Evolutionary conservation across 2,888 invertebrate genomes (phyloP).

Genomic region (Drosophila suboccidentalis): DNA sequence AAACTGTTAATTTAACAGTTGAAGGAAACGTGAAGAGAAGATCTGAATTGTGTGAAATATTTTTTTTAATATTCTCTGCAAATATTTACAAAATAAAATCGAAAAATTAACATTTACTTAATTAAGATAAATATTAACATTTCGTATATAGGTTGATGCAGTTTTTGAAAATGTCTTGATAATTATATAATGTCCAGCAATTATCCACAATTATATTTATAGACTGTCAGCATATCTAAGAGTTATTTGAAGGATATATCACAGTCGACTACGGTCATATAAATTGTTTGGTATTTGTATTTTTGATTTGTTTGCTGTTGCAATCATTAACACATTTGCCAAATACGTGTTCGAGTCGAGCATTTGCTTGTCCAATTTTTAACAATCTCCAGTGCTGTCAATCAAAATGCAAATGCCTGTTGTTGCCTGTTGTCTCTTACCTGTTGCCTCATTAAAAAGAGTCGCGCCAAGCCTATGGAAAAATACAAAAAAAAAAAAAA

Average conservation of each 20-base stretch:
- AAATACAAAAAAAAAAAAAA: constrained; percentile 60
- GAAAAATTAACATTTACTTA: background rate
- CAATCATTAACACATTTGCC: constrained; percentile 68
- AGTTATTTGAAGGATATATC: background rate
- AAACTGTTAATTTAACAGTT: background rate
- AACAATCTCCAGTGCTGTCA: constrained; percentile 75
- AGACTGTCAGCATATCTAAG: background rate
- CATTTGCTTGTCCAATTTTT: constrained; percentile 59
- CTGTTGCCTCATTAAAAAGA: constrained; percentile 71
- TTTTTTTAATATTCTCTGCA: background rate
- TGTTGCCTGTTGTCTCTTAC: constrained; percentile 21
- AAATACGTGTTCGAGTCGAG: constrained; percentile 55
- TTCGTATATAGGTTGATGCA: no score
- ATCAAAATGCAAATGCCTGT: constrained; percentile 78
- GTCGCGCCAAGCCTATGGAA: constrained; percentile 39
- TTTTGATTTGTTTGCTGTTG: constrained; percentile 12
- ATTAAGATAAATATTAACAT: background rate
- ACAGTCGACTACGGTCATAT: background rate
- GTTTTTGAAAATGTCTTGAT: no score
- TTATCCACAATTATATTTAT: background rate
- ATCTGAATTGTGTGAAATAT: background rate
- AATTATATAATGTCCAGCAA: background rate
- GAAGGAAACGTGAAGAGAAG: background rate
- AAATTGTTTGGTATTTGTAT: background rate
- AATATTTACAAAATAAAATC: background rate